These are phyloP conservation scores for Melanotaenia parkinsoni DNA, from an alignment of 2,797 vertebrate species.

Conservation along the genomic window DNA sequence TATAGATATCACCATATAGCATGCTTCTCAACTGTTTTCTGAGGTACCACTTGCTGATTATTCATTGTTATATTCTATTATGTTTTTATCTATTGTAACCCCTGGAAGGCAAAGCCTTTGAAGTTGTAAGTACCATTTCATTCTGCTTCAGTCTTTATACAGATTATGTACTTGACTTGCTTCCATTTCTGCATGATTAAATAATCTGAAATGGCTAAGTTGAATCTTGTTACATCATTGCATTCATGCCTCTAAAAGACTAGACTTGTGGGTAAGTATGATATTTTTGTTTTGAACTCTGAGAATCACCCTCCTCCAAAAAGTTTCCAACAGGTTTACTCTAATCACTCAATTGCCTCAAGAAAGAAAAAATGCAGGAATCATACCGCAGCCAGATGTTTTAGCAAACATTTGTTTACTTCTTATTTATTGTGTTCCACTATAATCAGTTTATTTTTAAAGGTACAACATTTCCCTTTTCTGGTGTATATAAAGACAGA, in stretches of 20 bases:
- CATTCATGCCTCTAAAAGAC: slow-evolving; percentile 7
- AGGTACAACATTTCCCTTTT: not conserved
- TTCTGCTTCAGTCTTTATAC: slow-evolving; percentile 36
- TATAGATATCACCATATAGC: not conserved
- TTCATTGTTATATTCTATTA: not conserved
- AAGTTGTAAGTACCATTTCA: slow-evolving; percentile 37
- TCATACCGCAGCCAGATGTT: not conserved
- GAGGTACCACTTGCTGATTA: not conserved
- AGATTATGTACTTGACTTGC: slow-evolving; percentile 51
- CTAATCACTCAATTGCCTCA: no score
- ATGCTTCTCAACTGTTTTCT: not conserved
- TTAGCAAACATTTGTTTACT: not conserved
- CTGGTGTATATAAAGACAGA: not conserved
- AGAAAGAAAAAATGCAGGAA: not conserved
- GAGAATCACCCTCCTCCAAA: not conserved
- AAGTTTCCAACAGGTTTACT: not conserved
- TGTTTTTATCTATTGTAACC: slow-evolving; percentile 4
- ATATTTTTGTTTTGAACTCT: not conserved
- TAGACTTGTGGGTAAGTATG: slow-evolving; percentile 9
- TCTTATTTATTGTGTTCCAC: not conserved
- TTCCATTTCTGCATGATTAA: slow-evolving; percentile 49
- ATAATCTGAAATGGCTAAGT: slow-evolving; percentile 19
- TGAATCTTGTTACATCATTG: slow-evolving; percentile 13
- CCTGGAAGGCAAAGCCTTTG: slow-evolving; percentile 15
- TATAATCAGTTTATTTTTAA: not conserved